Percentiles rank a stretch among this genome's conserved stretches.
phyloP scores from a whole-genome alignment of 2,888 invertebrate genomes.

The Macrosiphum euphorbiae region DNA sequence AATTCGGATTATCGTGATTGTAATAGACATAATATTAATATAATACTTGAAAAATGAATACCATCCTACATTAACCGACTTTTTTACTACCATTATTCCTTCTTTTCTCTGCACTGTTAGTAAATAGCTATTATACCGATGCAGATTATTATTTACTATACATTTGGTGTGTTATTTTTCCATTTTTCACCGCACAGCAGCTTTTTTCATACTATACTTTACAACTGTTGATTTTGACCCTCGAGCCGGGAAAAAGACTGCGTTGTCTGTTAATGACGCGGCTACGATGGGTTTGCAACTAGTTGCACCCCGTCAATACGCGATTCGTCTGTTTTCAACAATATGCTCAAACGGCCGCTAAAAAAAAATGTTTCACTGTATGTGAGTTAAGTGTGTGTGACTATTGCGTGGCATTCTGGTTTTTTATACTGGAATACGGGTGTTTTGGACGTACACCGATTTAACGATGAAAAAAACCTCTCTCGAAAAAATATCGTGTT shows the following conservation, averaged over 20 bases:
- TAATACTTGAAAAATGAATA: not conserved
- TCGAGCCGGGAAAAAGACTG: not conserved
- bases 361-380: not conserved
- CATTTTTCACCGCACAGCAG: not conserved
- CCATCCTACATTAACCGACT: no score
- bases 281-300: conserved; percentile 6
- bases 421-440: not conserved
- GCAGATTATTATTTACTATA: not conserved
- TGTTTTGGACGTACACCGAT: not conserved
- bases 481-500: no score
- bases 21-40: not conserved
- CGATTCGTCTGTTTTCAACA: not conserved
- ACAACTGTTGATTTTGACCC: conserved; percentile 2
- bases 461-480: not conserved
- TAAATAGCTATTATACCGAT: not conserved
- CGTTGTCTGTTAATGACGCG: not conserved
- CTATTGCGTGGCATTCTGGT: not conserved
- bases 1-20: no score
- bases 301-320: conserved; percentile 3
- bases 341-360: not conserved
- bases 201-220: not conserved
- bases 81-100: not conserved
- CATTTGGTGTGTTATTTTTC: not conserved
- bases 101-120: not conserved
- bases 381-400: not conserved